phyloP scores from a whole-genome alignment of 1,140 invertebrate genomes.

The Teleopsis dalmanni region DNA sequence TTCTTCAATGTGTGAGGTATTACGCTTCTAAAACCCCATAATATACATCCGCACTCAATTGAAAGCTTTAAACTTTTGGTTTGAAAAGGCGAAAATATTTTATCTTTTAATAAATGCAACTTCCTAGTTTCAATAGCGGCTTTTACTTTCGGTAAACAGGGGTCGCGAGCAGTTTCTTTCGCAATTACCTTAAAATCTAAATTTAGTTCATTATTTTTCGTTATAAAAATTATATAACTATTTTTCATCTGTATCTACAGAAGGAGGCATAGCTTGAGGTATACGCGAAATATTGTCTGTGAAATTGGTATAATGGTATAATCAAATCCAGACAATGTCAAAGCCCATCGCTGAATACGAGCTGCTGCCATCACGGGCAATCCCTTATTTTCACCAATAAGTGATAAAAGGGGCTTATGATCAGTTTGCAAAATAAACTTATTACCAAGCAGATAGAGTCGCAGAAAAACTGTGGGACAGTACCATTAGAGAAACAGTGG shows the following conservation, averaged over 20 bases:
- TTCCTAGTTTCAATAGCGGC: slow-evolving; percentile 5
- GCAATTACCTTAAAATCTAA: slow-evolving; percentile 5
- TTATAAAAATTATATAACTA: slow-evolving; percentile 5
- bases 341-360: slow-evolving; percentile 33
- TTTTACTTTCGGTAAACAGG: slow-evolving; percentile 8
- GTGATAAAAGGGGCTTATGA: slow-evolving; percentile 45
- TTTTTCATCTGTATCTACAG: background rate
- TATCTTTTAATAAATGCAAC: background rate
- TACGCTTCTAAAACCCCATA: slow-evolving; percentile 11
- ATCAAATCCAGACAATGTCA: slow-evolving; percentile 33
- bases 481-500: slow-evolving; percentile 19
- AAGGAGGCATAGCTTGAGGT: background rate
- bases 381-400: slow-evolving; percentile 40
- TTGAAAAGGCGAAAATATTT: slow-evolving; percentile 13
- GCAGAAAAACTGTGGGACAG: slow-evolving; percentile 46
- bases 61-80: slow-evolving; percentile 18
- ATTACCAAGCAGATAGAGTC: slow-evolving; percentile 48
- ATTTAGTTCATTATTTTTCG: background rate
- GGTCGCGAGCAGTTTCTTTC: slow-evolving; percentile 11
- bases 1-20: too few species aligned
- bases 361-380: slow-evolving; percentile 31
- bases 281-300: slow-evolving; percentile 10
- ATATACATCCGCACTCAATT: slow-evolving; percentile 17
- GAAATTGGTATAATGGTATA: slow-evolving; percentile 31
- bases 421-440: slow-evolving; percentile 48